A percentile compares a stretch with the other conserved stretches of the same genome.
Evolutionary conservation across 2,113 vertebrate species (phyloP).

Genomic region (Collichthys lucidus): DNA sequence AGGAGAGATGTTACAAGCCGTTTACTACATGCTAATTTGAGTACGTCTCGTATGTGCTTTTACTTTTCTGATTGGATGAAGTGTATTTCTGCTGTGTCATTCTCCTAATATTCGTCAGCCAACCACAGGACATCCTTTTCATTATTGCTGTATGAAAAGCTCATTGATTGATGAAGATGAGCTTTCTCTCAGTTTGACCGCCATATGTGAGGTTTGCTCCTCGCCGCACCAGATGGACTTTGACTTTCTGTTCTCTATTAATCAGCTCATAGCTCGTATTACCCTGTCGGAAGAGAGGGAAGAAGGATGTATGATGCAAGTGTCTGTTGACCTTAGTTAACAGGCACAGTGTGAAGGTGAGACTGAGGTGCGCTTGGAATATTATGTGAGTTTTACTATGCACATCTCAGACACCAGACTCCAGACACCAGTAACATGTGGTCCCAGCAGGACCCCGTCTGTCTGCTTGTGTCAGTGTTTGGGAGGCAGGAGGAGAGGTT

Average conservation of each 20-base stretch:
- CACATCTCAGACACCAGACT: slow-evolving; percentile 46
- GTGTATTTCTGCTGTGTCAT: slow-evolving; percentile 34
- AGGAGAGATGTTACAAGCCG: not conserved
- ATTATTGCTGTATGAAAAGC: slow-evolving; percentile 6
- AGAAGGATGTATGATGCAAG: slow-evolving; percentile 8
- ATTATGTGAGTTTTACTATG: slow-evolving; percentile 14
- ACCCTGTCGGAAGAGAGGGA: not conserved
- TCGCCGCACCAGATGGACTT: slow-evolving; percentile 20
- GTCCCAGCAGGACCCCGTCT: slow-evolving; percentile 44
- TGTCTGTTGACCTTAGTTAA: slow-evolving; percentile 12
- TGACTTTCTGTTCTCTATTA: slow-evolving; percentile 9
- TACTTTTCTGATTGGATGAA: not conserved
- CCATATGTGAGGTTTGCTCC: slow-evolving; percentile 23
- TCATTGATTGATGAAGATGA: slow-evolving; percentile 22
- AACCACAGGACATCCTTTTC: not conserved
- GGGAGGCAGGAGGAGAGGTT: slow-evolving; percentile 27
- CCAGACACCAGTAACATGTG: slow-evolving; percentile 43
- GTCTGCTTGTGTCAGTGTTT: slow-evolving; percentile 37
- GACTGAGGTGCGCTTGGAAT: not conserved
- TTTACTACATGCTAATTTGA: not conserved
- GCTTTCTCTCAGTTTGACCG: not conserved
- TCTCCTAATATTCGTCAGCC: slow-evolving; percentile 5
- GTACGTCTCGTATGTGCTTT: not conserved
- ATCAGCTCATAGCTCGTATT: slow-evolving; percentile 17
- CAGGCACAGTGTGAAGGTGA: slow-evolving; percentile 18